Base-by-base conservation (phyloP, 2,797 vertebrate species). In the Leptodactylus fallax region DNA sequence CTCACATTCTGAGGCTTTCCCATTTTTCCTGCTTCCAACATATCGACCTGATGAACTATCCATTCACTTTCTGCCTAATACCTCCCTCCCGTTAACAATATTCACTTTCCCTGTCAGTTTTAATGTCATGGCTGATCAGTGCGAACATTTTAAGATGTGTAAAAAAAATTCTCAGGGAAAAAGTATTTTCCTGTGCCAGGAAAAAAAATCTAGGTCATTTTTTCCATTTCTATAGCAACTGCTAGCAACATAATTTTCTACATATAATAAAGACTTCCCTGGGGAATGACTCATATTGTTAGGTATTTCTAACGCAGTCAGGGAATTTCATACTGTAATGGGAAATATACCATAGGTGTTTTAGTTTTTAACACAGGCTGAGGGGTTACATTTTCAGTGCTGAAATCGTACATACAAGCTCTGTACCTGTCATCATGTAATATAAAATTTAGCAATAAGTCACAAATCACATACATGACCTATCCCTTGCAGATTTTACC, bases 201-300 rank as follows among this genome's bases (percentile, higher is more conserved):
- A 27, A 71, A 69, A 36, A 45, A 74, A 74, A 74, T 47, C 17
- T 74, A 74, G 71, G 71, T 74, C 71, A 74, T 74, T 49, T 74
- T n/a, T 2, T 49, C 45, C 17, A 74, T 74, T 74, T 74, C 71
- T 74, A 74, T 74, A 74, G 45, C 71, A 74, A 74, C 71, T 47
- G 36, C 71, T 72, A 16, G 36, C 71, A 74, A 74, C 71, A 74
- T 51, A 11, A 51, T 51, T 49, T 12, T 47, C 8, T 36, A 45
- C 19, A n/a, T 74, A 49, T 74, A 5, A 74, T 51, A 12, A 45
- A n/a, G 71, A n/a, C 45, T 49, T 74, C 19, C 9, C 45, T 49
- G 36, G 9, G 45, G 67, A 45, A n/a, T 51, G 71, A 51, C 17
- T 74, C 71, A 21, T 13, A 19, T n/a, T 49, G 19, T 21, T 49